Evolutionary conservation across 2,113 vertebrate species (phyloP).

Genomic region (Acanthochromis polyacanthus): DNA sequence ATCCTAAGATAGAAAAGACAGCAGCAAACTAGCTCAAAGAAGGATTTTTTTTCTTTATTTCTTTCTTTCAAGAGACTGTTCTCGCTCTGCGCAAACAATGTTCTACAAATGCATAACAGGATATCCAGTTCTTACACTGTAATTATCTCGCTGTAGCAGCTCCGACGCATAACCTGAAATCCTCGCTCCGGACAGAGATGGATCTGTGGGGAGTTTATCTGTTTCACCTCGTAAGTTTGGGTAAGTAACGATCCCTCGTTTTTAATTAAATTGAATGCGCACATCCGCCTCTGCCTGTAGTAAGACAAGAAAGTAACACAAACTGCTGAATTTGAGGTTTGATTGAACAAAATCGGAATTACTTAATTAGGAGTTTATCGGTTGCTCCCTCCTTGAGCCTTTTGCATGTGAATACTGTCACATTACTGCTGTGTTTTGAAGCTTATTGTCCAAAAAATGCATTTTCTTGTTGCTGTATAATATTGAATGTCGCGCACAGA

Average conservation of each 20-base stretch:
- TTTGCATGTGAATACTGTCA: not conserved
- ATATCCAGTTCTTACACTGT: constrained; percentile 44
- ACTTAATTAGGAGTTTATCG: not conserved
- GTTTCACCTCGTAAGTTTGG: constrained; percentile 80
- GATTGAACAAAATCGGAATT: not conserved
- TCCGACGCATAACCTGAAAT: constrained; percentile 42
- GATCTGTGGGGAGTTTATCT: constrained; percentile 84
- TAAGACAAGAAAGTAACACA: not conserved
- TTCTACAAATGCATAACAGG: constrained; percentile 44
- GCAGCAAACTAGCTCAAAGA: constrained; percentile 5
- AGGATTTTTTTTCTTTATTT: constrained; percentile 9
- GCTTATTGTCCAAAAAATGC: not conserved
- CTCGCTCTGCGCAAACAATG: constrained; percentile 27
- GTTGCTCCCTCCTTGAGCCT: not conserved
- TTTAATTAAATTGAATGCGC: not conserved
- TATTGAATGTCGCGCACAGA: not conserved
- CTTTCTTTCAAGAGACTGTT: constrained; percentile 4
- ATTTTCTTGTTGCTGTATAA: too few species aligned
- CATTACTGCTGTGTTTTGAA: not conserved
- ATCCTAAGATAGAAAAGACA: constrained; percentile 40
- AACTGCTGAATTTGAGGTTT: not conserved
- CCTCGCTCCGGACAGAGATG: constrained; percentile 68
- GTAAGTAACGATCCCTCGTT: constrained; percentile 66
- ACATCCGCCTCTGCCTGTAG: not conserved
- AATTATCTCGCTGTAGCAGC: constrained; percentile 47